Conservation (phyloP, 2,113 vertebrate genomes). For the Agelaius tricolor region DNA sequence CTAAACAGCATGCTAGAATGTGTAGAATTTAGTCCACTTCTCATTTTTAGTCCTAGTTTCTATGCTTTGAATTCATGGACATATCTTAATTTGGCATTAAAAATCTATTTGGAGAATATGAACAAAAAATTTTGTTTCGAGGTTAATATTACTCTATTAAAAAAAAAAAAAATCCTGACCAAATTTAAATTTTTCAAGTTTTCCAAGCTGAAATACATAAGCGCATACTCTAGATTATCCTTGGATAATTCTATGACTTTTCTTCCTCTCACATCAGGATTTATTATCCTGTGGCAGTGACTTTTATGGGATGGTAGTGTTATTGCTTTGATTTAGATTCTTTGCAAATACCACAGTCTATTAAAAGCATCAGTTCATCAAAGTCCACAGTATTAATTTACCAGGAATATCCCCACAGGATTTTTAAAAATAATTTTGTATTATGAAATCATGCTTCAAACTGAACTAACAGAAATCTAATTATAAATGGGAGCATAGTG, state of each 20-base stretch:
- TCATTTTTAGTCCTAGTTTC: background rate
- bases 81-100: background rate
- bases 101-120: background rate
- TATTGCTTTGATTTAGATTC: slow-evolving; percentile 55
- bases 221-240: background rate
- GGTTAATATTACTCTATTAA: background rate
- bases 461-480: slow-evolving; percentile 72
- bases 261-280: background rate
- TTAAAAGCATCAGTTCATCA: slow-evolving; percentile 76
- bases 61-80: background rate
- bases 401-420: slow-evolving; percentile 68
- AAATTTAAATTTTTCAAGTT: background rate
- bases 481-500: slow-evolving; percentile 61
- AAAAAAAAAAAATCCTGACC: background rate
- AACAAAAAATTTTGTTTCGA: background rate
- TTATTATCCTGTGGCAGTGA: slow-evolving; percentile 32
- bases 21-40: background rate
- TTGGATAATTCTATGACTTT: background rate
- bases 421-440: slow-evolving; percentile 65
- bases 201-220: background rate
- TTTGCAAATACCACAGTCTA: slow-evolving; percentile 62
- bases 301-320: slow-evolving; percentile 34
- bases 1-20: background rate
- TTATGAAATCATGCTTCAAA: slow-evolving; percentile 74
- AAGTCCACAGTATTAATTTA: slow-evolving; percentile 72